Percentiles rank a stretch among this genome's conserved stretches.
These are phyloP conservation scores for Heterodera carotae DNA, from an alignment of 1,140 invertebrate species.

Conservation along the genomic window DNA sequence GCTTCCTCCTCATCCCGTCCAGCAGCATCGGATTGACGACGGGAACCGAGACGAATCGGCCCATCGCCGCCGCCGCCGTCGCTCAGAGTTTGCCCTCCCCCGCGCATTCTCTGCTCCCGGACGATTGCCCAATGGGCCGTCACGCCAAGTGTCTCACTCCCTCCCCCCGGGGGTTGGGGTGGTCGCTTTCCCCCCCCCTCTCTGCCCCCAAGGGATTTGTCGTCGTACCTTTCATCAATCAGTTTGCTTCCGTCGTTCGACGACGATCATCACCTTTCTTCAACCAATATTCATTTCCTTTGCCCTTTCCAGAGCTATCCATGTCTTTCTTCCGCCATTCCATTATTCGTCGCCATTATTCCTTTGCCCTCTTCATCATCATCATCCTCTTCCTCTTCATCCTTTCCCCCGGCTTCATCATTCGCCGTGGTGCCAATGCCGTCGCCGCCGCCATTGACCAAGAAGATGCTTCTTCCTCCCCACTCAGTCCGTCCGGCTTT, in stretches of 20 bases:
- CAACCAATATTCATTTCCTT: neutral
- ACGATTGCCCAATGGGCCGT: neutral
- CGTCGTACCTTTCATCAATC: neutral
- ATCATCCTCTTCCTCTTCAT: neutral
- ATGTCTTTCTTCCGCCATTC: neutral
- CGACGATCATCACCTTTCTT: neutral
- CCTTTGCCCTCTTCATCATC: neutral
- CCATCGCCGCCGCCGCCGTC: neutral
- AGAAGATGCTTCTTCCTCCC: neutral
- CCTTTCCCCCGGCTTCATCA: too few species aligned
- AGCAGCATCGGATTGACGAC: neutral
- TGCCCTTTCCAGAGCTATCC: neutral
- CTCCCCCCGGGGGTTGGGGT: too few species aligned
- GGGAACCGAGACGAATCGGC: constrained; percentile 12
- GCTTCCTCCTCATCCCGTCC: neutral
- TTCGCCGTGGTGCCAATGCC: too few species aligned
- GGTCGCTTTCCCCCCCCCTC: too few species aligned
- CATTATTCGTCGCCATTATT: neutral
- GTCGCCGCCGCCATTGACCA: neutral
- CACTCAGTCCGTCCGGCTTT: constrained; percentile 10
- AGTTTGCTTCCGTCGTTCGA: too few species aligned
- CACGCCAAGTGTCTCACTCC: neutral
- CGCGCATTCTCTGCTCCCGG: neutral
- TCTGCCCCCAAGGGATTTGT: neutral
- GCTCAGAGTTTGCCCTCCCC: neutral